Base-by-base conservation (phyloP, 2,888 invertebrate genomes). In the Torymus aiolomorphi region DNA sequence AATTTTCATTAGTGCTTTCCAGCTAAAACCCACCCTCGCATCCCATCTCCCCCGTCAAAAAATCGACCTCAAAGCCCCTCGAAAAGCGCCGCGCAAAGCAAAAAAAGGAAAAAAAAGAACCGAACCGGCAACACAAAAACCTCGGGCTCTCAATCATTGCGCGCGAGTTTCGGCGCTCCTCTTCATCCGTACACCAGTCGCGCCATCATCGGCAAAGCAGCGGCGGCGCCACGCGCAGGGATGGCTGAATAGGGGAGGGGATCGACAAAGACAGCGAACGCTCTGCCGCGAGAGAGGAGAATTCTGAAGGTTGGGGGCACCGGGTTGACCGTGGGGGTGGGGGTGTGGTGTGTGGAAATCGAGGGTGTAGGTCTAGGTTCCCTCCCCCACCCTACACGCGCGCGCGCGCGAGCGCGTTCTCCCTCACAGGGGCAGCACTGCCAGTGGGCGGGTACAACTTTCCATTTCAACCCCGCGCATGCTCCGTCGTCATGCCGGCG, bases 301-400 rank as follows among this genome's bases (percentile, higher is more conserved):
- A 78, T 20, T 65, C 18, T 51, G 89, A 89, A 89, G 89, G 89
- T 89, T 89, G 89, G 88, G 89, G 88, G 87, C 88, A 88, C 83
- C 85, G 87, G 86, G 86, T 87, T 87, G 86, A 87, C 86, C 86
- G 85, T 86, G 86, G 84, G 31, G 86, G 84, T 80, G 84, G 82
- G 82, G 31, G 2, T 31, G 31, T 24, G 3, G 24, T 24, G 3
- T 78, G 83, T 82, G 82, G 84, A 84, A 85, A 85, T 84, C 85
- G 87, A 86, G 88, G 87, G 88, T 88, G 87, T 88, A 88, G 89
- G 89, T 89, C 89, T 88, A 89, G 89, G 89, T 89, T 88, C 65
- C 75, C 3, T 13, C 16, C 49, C 49, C 61, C 52, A 10, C 57
- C 20, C 42, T 12, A 8, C 31, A 3, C 31, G 0, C 56, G 12